Evolutionary conservation across 1,140 invertebrate species (phyloP), one percentile per base, ranked within the genome.

Genomic region (Heterodera carotae): DNA sequence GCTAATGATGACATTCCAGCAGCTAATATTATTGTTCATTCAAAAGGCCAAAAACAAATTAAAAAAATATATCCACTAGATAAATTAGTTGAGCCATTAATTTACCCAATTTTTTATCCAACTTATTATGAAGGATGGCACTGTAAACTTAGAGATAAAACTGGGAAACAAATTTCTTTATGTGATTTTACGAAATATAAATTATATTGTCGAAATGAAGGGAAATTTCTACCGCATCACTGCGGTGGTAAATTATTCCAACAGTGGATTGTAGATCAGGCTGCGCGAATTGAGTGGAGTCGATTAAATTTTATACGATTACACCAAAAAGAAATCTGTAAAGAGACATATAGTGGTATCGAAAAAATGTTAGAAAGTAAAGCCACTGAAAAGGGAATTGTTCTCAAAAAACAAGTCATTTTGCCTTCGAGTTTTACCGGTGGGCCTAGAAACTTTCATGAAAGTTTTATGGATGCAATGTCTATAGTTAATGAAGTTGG

Each of bases 21-120:
- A 18, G 68, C 68, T 10, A 64, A 43, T 22, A 69, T 69, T 48
- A 18, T 69, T 43, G 68, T 69, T 18, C n/a, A 69, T 18, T 27
- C n/a, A 69, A 43, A 31, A 48, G n/a, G 31, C 7, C 31, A n/a
- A 69, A 69, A 69, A 31, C n/a, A 69, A 25, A 25, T 69, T n/a
- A 69, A 25, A n/a, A 69, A 69, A 7, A 48, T 69, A 27, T 48
- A 69, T 64, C 36, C 68, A 22, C 22, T 69, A 31, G 68, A 69
- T 64, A n/a, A 64, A 69, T 27, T 25, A 27, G 68, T 69, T 8
- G 68, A 69, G 22, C n/a, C n/a, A 7, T 27, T 69, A 31, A 43
- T 33, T 43, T 75, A 75, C 15, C 75, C 75, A 22, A n/a, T 76
- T n/a, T 76, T 76, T 34, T 76, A 76, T 59, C 75, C 75, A 25